Percentiles rank a stretch among this genome's conserved stretches.
These are phyloP conservation scores for Drepana arcuata DNA, from an alignment of 1,140 invertebrate species.

Conservation along the genomic window DNA sequence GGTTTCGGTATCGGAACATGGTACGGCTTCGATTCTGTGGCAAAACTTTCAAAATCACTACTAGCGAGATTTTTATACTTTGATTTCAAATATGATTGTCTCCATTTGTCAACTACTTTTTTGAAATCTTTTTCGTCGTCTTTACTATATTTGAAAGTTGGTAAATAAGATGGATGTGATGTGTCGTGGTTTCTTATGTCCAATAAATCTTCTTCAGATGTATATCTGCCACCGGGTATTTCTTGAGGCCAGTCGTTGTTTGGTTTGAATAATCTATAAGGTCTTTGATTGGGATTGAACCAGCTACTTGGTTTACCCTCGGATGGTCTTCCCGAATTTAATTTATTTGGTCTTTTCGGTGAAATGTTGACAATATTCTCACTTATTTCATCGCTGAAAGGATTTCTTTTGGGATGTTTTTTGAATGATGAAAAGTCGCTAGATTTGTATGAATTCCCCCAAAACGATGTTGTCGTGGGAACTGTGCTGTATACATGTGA, in stretches of 20 bases:
- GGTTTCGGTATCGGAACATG: slow-evolving; percentile 51
- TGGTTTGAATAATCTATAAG: slow-evolving; percentile 24
- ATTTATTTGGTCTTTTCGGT: slow-evolving; percentile 34
- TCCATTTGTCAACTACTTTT: slow-evolving; percentile 53
- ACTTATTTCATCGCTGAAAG: slow-evolving; percentile 22
- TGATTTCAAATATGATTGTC: slow-evolving; percentile 46
- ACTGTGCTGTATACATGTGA: slow-evolving; percentile 32
- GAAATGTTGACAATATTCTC: slow-evolving; percentile 41
- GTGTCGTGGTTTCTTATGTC: slow-evolving; percentile 55
- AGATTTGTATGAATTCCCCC: slow-evolving; percentile 45
- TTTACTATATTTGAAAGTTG: slow-evolving; percentile 31
- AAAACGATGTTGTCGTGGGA: slow-evolving; percentile 34
- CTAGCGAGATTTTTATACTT: slow-evolving; percentile 40
- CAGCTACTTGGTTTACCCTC: slow-evolving; percentile 29
- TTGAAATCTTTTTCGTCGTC: slow-evolving; percentile 43
- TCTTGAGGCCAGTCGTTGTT: slow-evolving; percentile 45
- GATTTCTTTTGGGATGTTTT: slow-evolving; percentile 29
- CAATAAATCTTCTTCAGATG: slow-evolving; percentile 58
- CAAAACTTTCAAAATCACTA: slow-evolving; percentile 44
- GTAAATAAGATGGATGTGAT: slow-evolving; percentile 37
- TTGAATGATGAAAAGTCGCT: slow-evolving; percentile 29
- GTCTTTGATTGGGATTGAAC: slow-evolving; percentile 21
- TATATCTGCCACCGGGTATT: slow-evolving; percentile 31
- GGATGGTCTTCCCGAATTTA: slow-evolving; percentile 24
- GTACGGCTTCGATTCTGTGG: slow-evolving; percentile 41